phyloP scores from a whole-genome alignment of 2,797 vertebrate genomes.

The Echiichthys vipera region DNA sequence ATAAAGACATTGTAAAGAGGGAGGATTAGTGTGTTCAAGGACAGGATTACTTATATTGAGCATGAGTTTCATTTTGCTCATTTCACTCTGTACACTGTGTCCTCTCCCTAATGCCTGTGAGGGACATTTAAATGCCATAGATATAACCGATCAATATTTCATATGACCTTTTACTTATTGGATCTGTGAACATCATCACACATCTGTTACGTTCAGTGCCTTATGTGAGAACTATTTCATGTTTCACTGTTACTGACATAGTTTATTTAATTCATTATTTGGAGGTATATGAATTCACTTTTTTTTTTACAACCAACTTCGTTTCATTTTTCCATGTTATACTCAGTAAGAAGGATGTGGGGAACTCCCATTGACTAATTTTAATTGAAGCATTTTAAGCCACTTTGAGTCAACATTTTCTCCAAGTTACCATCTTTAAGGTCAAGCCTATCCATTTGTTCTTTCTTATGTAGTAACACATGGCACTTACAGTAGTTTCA shows the following conservation, averaged over 20 bases:
- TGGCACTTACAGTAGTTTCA: background rate
- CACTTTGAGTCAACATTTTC: background rate
- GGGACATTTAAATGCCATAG: conserved; percentile 21
- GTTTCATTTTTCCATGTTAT: background rate
- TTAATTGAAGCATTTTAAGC: background rate
- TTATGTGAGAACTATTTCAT: background rate
- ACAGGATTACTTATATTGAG: conserved; percentile 12
- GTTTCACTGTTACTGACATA: background rate
- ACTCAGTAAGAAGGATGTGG: background rate
- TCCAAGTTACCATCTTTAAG: background rate
- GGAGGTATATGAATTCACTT: background rate
- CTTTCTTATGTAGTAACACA: background rate
- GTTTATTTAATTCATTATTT: conserved; percentile 3
- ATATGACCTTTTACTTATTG: conserved; percentile 40
- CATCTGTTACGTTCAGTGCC: conserved; percentile 1
- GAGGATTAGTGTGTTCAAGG: conserved; percentile 35
- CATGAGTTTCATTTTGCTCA: conserved; percentile 29
- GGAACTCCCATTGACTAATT: background rate
- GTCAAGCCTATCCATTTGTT: background rate
- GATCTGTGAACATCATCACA: conserved; percentile 24
- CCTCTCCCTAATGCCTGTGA: conserved; percentile 30
- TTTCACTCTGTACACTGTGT: conserved; percentile 19
- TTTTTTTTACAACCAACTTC: conserved; percentile 2
- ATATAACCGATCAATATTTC: conserved; percentile 54
- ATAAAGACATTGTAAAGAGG: conserved; percentile 10